These are phyloP conservation scores for Cladorhizidae sp. DNA, from an alignment of 37 sponge, comb jelly and placozoan genomes.

Conservation along the genomic window DNA sequence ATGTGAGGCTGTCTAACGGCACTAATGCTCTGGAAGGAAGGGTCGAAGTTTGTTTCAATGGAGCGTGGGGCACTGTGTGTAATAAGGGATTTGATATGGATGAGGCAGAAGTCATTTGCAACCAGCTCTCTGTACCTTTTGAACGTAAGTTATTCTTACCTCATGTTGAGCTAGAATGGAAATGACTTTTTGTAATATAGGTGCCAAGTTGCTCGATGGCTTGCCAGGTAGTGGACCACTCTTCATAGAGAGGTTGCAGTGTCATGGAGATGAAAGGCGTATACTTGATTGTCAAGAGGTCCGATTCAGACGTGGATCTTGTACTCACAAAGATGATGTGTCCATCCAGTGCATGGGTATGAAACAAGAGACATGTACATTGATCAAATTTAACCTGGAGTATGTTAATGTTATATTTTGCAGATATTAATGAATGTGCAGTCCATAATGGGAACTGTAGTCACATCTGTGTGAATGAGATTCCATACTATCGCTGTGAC, in stretches of 20 bases:
- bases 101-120: constrained; percentile 48
- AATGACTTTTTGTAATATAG: not conserved
- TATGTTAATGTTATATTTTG: not conserved
- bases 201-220: not conserved
- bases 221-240: constrained; percentile 26
- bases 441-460: constrained; percentile 16
- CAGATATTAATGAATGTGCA: constrained; percentile 44
- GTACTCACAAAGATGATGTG: constrained; percentile 16
- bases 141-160: not conserved
- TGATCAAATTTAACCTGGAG: not conserved
- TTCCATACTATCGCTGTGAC: constrained; percentile 39
- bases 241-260: constrained; percentile 20
- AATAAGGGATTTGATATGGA: constrained; percentile 23
- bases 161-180: not conserved
- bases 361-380: too few species aligned
- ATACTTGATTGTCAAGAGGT: constrained; percentile 19
- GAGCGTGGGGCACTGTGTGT: constrained; percentile 45
- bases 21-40: constrained; percentile 14
- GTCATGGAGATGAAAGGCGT: constrained; percentile 17
- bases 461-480: constrained; percentile 28
- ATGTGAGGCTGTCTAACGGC: constrained; percentile 30
- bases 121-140: constrained; percentile 22
- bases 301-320: not conserved
- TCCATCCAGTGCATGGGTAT: constrained; percentile 19
- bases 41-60: constrained; percentile 47